These are phyloP conservation scores for Bombus breviceps DNA, from an alignment of 1,140 invertebrate genomes.

Conservation along the genomic window DNA sequence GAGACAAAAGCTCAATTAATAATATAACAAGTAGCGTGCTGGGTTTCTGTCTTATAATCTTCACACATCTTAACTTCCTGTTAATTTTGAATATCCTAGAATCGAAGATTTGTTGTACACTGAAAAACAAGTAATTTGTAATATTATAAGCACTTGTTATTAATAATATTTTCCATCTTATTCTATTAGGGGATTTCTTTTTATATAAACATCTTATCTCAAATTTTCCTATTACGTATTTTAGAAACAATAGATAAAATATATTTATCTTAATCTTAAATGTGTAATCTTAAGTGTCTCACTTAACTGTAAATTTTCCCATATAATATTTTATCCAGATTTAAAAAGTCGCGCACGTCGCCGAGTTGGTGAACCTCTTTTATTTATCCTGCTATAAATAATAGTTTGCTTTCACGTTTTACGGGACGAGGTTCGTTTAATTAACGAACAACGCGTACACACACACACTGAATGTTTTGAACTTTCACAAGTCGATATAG, in stretches of 20 bases:
- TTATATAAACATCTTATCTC: too few species aligned
- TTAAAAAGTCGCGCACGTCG: background rate
- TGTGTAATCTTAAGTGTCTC: too few species aligned
- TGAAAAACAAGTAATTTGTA: background rate
- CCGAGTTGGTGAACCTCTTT: background rate
- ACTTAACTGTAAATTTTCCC: background rate
- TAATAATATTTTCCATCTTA: background rate
- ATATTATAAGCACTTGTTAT: background rate
- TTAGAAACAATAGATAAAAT: background rate
- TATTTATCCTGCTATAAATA: slow-evolving; percentile 33
- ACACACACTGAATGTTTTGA: background rate
- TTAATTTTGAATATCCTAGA: background rate
- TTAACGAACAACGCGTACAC: slow-evolving; percentile 19
- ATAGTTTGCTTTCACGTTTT: slow-evolving; percentile 30
- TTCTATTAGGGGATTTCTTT: too few species aligned
- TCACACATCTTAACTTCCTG: background rate
- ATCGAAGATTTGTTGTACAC: background rate
- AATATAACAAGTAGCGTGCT: background rate
- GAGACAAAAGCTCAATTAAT: background rate
- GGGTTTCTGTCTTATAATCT: background rate
- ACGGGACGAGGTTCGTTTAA: slow-evolving; percentile 18
- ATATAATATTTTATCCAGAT: background rate
- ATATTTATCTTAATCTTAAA: background rate
- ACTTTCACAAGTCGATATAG: slow-evolving; percentile 15
- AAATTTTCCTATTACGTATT: too few species aligned